Evolutionary conservation across 2,797 vertebrate genomes (phyloP), one percentile per base, ranked within the genome.

Genomic region (Anomalospiza imberbis): DNA sequence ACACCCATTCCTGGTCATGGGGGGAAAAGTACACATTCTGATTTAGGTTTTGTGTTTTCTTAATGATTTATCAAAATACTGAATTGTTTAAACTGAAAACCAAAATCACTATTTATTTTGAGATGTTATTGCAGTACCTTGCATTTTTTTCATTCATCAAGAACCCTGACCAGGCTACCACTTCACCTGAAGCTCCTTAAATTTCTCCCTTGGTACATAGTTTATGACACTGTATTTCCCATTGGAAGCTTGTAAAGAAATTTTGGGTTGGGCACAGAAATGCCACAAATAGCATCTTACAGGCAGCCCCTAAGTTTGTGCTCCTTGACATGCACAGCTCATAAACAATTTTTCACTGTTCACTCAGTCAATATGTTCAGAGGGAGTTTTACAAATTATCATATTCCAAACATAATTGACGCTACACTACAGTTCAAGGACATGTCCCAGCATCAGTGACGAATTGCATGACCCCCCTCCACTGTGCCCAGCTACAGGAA

Each of bases 1-100:
- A 29, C 9, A 38, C 10, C 13, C 2, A 0, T 17, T n/a, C 38
- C 28, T 17, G 22, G 10, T n/a, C 4, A 2, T 20, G 10, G 24
- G 22, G 6, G 4, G 1, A 26, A 44, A 71, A 45, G 13, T 12
- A 58, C 8, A 58, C 1, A 1, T 73, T 60, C 19, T 81, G 16
- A 34, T 66, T 28, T 32, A 66, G 15, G 5, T 16, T 76, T 66
- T 42, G 19, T 2, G 2, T 63, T 81, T 82, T 45, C 12, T 32
- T 61, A 68, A 42, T 25, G 25, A 72, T 78, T 85, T 72, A 32
- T 32, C 36, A 87, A 63, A 70, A 61, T 9, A 40, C 4, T 38
- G 13, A 76, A 68, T 4, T 12, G 12, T 51, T 94, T 71, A 74
- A 94, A 63, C 7, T 45, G 31, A 26, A 91, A 91, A 32, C 5